Percentiles rank a stretch among this genome's conserved stretches.
Conservation (phyloP, 2,888 invertebrate species). For the Eristalis intricaria region DNA sequence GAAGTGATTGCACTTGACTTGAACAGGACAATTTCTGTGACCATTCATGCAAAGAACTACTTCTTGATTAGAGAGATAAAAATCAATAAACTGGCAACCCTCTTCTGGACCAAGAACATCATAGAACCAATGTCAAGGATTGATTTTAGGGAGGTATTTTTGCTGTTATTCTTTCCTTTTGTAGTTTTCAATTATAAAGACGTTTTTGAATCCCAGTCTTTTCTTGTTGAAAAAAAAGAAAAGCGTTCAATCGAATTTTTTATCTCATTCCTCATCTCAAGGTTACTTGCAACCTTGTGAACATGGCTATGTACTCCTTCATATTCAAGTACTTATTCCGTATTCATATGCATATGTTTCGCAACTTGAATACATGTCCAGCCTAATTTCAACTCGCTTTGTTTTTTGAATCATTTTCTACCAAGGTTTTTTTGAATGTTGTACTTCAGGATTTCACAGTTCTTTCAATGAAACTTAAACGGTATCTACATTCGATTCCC, state of each 20-base stretch:
- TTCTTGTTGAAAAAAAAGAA: no score
- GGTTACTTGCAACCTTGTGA: neutral
- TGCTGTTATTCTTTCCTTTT: neutral
- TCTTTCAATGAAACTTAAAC: no score
- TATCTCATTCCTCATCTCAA: neutral
- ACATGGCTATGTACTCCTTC: neutral
- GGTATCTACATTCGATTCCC: no score
- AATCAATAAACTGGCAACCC: conserved; percentile 55
- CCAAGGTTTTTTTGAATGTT: no score
- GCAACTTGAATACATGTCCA: neutral
- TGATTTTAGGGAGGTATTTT: conserved; percentile 39
- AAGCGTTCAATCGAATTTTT: neutral
- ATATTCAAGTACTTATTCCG: neutral
- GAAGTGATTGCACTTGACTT: conserved; percentile 64
- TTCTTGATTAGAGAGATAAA: conserved; percentile 23
- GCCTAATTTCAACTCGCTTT: neutral
- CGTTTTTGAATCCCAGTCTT: conserved; percentile 6
- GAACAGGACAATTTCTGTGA: conserved; percentile 56
- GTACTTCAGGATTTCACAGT: no score
- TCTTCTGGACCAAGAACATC: conserved; percentile 32
- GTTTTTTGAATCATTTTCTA: neutral
- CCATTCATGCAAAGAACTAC: conserved; percentile 46
- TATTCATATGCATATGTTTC: neutral
- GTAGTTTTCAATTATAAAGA: conserved; percentile 11
- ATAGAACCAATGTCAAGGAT: conserved; percentile 61